A percentile compares a stretch with the other conserved stretches of the same genome.
Evolutionary conservation across 1,140 invertebrate genomes (phyloP).

Genomic region (Globodera rostochiensis): DNA sequence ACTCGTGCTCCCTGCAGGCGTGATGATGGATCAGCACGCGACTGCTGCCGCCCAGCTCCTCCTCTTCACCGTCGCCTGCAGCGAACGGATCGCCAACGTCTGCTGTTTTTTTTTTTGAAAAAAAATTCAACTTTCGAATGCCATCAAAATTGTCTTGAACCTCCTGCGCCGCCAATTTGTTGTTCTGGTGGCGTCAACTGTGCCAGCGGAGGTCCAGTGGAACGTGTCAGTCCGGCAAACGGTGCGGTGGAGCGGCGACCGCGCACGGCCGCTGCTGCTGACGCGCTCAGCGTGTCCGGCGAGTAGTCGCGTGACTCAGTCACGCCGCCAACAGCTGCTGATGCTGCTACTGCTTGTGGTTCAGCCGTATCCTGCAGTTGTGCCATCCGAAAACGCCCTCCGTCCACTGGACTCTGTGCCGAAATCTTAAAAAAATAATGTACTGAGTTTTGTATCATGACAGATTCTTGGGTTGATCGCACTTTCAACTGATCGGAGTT

Average conservation of each 20-base stretch:
- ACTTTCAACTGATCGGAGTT: slow-evolving; percentile 8
- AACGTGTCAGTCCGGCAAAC: slow-evolving; percentile 18
- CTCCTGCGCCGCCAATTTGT: slow-evolving; percentile 2
- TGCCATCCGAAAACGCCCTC: slow-evolving; percentile 7
- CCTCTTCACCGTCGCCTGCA: not conserved
- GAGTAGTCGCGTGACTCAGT: not conserved
- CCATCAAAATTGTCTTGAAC: not conserved
- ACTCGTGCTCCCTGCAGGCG: slow-evolving; percentile 12
- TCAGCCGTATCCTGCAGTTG: not conserved
- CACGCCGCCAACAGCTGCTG: not conserved
- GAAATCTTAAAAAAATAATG: slow-evolving; percentile 12
- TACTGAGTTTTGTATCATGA: not conserved
- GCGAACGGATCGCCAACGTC: slow-evolving; percentile 6
- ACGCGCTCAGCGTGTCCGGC: slow-evolving; percentile 22
- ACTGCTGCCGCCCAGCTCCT: not conserved
- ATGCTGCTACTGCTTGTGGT: not conserved
- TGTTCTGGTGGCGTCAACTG: not conserved
- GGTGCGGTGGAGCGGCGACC: slow-evolving; percentile 29
- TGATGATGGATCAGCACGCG: slow-evolving; percentile 25
- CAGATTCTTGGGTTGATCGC: no score
- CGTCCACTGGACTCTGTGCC: not conserved
- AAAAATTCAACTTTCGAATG: no score
- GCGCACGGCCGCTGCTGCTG: not conserved
- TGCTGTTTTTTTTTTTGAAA: not conserved
- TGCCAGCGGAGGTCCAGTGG: slow-evolving; percentile 6